Evolutionary conservation across 2,113 vertebrate species (phyloP).

Genomic region (Gopherus flavomarginatus): DNA sequence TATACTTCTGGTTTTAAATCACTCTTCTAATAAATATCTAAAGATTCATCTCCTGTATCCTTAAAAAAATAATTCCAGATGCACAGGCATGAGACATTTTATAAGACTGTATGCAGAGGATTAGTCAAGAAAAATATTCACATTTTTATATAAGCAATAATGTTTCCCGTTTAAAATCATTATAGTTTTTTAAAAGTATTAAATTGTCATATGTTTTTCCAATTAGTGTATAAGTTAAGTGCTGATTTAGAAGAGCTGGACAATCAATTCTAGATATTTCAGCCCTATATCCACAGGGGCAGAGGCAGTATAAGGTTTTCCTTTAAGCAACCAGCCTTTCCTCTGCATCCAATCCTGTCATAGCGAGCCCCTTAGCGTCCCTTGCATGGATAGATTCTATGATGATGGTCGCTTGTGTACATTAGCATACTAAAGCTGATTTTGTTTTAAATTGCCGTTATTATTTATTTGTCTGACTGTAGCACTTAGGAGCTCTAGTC

Average conservation of each 20-base stretch:
- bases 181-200: background rate
- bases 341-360: background rate
- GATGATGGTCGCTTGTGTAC: background rate
- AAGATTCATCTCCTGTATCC: rapidly evolving
- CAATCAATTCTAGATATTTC: background rate
- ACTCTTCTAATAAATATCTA: rapidly evolving
- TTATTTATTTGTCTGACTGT: background rate
- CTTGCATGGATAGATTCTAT: background rate
- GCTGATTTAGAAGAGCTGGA: background rate
- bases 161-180: background rate
- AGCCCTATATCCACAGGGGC: background rate
- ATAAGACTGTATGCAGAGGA: background rate
- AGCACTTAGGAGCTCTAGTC: background rate
- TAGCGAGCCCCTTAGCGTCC: background rate
- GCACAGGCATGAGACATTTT: background rate
- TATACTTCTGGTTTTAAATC: background rate
- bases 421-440: background rate
- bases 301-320: background rate
- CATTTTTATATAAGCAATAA: background rate
- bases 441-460: background rate
- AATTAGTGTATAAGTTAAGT: background rate
- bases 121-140: background rate
- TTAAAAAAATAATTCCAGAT: background rate
- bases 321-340: background rate
- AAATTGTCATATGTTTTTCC: background rate